phyloP scores from a whole-genome alignment of 2,888 invertebrate species.

The Allophyes oxyacanthae region DNA sequence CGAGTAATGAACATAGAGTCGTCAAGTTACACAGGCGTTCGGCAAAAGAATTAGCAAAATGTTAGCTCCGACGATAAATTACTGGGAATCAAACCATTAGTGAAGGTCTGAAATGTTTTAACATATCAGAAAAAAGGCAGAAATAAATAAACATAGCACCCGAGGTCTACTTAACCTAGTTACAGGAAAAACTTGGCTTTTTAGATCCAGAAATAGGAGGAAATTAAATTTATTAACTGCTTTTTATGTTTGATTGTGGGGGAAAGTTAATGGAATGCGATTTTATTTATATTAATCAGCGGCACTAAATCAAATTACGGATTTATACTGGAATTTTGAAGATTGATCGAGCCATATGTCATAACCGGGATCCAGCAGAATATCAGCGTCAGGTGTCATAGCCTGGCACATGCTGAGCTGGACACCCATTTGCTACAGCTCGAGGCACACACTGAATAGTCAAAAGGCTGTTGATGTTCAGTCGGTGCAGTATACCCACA shows the following conservation, averaged over 20 bases:
- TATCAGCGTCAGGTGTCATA: too few species aligned
- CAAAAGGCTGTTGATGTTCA: too few species aligned
- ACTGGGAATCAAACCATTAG: conserved; percentile 59
- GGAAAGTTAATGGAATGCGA: too few species aligned
- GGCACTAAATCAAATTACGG: too few species aligned
- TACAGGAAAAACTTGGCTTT: not conserved
- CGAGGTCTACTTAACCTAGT: conserved; percentile 22
- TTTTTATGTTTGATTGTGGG: not conserved
- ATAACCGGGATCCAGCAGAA: too few species aligned
- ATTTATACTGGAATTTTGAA: too few species aligned
- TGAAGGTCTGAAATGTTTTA: conserved; percentile 45
- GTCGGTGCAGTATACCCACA: too few species aligned
- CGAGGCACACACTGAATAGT: too few species aligned
- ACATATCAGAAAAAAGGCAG: conserved; percentile 39
- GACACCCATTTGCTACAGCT: too few species aligned
- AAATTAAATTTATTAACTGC: not conserved
- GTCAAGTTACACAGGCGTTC: conserved; percentile 30
- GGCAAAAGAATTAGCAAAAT: conserved; percentile 57
- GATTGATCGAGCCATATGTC: too few species aligned
- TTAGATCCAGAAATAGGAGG: not conserved
- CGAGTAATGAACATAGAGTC: conserved; percentile 19
- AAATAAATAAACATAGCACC: not conserved
- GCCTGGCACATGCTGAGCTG: too few species aligned
- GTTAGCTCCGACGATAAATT: conserved; percentile 54
- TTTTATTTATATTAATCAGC: too few species aligned